phyloP scores from a whole-genome alignment of 2,797 vertebrate species.

The Sternotherus odoratus region DNA sequence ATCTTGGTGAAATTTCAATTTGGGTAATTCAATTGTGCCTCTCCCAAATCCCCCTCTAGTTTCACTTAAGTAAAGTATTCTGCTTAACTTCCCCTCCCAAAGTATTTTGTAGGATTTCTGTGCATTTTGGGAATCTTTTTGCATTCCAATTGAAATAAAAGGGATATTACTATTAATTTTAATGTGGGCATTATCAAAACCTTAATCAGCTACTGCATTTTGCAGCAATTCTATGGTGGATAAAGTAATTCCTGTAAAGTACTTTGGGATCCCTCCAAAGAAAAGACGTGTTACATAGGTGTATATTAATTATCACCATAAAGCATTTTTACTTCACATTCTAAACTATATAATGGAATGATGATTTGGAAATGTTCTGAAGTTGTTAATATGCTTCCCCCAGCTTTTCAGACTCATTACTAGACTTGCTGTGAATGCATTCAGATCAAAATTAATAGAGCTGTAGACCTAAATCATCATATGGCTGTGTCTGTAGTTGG shows the following conservation, averaged over 20 bases:
- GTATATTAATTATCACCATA: neutral
- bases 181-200: neutral
- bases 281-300: neutral
- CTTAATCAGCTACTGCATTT: neutral
- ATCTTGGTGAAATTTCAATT: neutral
- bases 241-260: neutral
- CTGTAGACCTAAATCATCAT: neutral
- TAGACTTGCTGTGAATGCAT: neutral
- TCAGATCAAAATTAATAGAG: neutral
- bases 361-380: neutral
- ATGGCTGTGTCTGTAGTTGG: neutral
- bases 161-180: neutral
- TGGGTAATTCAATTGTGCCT: neutral
- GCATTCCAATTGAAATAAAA: neutral
- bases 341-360: neutral
- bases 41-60: neutral
- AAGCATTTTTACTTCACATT: neutral
- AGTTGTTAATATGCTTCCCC: neutral
- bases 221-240: neutral
- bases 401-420: slow-evolving; percentile 5
- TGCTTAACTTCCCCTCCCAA: neutral
- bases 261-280: neutral
- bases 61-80: neutral
- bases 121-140: neutral
- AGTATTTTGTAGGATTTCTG: neutral